Evolutionary conservation across 2,797 vertebrate species (phyloP).

Genomic region (Enteromius viviparus): DNA sequence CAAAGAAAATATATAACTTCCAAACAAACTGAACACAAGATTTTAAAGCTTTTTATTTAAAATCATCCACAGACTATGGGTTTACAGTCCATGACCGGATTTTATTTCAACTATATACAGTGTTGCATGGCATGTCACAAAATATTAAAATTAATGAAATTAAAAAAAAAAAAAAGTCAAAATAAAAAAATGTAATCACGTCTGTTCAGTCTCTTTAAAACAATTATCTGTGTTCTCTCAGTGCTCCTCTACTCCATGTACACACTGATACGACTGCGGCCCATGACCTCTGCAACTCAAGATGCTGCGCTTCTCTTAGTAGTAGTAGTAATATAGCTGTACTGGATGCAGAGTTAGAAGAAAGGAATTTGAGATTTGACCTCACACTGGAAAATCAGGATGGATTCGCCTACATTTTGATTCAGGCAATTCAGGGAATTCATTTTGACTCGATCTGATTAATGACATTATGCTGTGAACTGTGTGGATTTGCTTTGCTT

Average conservation of each 20-base stretch:
- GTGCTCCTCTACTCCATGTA: slow-evolving; percentile 54
- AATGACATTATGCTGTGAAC: neutral
- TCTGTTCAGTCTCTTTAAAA: slow-evolving; percentile 24
- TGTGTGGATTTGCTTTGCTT: neutral
- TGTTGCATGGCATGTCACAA: slow-evolving; percentile 70
- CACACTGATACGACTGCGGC: slow-evolving; percentile 47
- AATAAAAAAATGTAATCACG: slow-evolving; percentile 48
- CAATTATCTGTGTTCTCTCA: slow-evolving; percentile 22
- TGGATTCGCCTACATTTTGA: neutral
- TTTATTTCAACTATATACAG: slow-evolving; percentile 78
- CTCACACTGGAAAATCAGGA: neutral
- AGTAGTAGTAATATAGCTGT: slow-evolving; percentile 9
- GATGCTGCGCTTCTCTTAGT: neutral
- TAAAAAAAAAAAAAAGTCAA: neutral
- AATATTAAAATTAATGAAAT: slow-evolving; percentile 17
- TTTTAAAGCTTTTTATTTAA: neutral
- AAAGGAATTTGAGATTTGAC: neutral
- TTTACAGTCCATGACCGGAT: slow-evolving; percentile 54
- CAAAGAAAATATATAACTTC: neutral
- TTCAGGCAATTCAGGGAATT: slow-evolving; percentile 6
- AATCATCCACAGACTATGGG: neutral
- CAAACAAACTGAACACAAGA: neutral
- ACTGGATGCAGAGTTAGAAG: neutral
- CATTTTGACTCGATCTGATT: neutral
- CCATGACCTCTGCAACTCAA: neutral